Base-by-base conservation (phyloP, 1,140 invertebrate species). In the Thaumatotibia leucotreta region DNA sequence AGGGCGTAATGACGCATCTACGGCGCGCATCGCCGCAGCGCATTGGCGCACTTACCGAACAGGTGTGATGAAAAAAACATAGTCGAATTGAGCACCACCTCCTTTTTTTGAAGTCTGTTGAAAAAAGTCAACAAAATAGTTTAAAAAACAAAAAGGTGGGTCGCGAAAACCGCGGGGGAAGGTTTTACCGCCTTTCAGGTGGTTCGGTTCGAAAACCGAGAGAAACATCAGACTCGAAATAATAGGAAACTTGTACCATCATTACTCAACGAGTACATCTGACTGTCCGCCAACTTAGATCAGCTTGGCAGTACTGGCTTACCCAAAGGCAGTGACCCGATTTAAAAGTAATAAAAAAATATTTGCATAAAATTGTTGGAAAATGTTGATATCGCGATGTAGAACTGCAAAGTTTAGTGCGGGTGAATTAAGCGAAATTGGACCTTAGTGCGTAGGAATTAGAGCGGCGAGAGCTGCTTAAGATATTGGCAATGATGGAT, bases 351-450 rank as follows among this genome's bases (percentile, higher is more conserved):
- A 6, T 29, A 5, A n/a, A 29, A 24, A 29, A 17, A 24, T 17
- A 58, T 58, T 20, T 58, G 29, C 14, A 0, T 4, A 27, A n/a
- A 27, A 29, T 6, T 0, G 1, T 17, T 6, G n/a, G 29, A 58
- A 58, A 58, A 58, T 20, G 20, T 58, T 27, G n/a, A 58, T 29
- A 58, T 10, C 52, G 52, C 24, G 52, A 58, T 58, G 52, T 27
- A 58, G 52, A 27, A 58, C 10, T 29, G 27, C 52, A 58, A 29
- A 29, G 2, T 27, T 8, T 29, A 2, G 20, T 58, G 27, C 52
- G n/a, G 52, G 14, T 58, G 24, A 22, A 8, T 29, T 58, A 9
- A 29, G 23, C 10, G 27, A 58, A 14, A 29, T 31, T 58, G 11
- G 0, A 58, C 23, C 10, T 29, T 31, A 17, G 17, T n/a, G 50